Base-by-base conservation (phyloP, 2,888 invertebrate genomes). In the Synanthedon formicaeformis region DNA sequence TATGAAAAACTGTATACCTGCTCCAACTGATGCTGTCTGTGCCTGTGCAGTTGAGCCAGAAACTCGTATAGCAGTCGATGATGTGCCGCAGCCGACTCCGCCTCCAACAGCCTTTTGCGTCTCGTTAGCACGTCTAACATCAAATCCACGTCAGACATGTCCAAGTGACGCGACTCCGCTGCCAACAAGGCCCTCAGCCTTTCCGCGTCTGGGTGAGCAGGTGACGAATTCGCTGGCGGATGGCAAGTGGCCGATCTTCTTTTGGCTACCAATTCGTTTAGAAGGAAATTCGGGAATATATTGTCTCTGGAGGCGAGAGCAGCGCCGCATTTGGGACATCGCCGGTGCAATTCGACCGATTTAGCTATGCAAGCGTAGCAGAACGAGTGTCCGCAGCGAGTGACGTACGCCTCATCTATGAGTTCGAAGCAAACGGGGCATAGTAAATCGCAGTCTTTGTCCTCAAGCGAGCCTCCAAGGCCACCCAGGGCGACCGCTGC, bases 341-440 rank as follows among this genome's bases (percentile, higher is more conserved):
- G 88, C 2, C 82, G 70, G 57, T 85, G 84, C 51, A 97, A 92
- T 89, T 97, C 96, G 77, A 98, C 97, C 13, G 95, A 92, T 86
- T 96, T 96, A 48, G 92, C 94, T 65, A 97, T 94, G 78, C 97
- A 97, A 14, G 90, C 89, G 70, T 91, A 92, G 78, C 97, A 97
- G 83, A 95, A 97, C 1, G 96, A 96, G 75, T 97, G 97, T 0
- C 97, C 97, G 80, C 97, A 97, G 61, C 93, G 91, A 0, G 96
- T 96, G 67, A 97, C 95, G 77, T 96, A 93, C 0, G 97, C 96
- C 76, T 96, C 96, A 61, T 93, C 93, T 56, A 97, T 95, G 51
- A 95, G 83, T 75, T 96, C 94, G 79, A 96, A 94, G 81, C 97
- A 97, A 52, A 96, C 93, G 0, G 96, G 95, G 72, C 96, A 94